phyloP scores from a whole-genome alignment of 2,888 invertebrate species.

The Cheilosia grossa region DNA sequence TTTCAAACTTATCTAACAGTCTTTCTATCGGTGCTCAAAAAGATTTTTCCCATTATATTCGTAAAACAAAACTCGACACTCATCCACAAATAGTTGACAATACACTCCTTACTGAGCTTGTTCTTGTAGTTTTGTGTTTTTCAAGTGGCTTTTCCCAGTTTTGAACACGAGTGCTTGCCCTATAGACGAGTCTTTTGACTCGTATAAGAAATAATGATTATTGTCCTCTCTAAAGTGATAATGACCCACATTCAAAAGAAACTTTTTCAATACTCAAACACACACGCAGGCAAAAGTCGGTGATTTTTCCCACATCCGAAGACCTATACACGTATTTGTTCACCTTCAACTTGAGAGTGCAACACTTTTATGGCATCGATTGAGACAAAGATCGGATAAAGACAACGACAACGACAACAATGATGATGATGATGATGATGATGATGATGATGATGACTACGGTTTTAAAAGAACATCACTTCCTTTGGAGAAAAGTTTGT shows the following conservation, averaged over 20 bases:
- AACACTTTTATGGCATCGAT: conserved; percentile 46
- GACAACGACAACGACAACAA: conserved; percentile 10
- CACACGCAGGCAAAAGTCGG: neutral
- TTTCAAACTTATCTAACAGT: conserved; percentile 55
- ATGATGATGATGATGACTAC: conserved; percentile 17
- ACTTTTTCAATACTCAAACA: conserved; percentile 11
- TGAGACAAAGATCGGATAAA: conserved; percentile 32
- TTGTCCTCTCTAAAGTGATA: conserved; percentile 65
- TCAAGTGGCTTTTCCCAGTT: conserved; percentile 64
- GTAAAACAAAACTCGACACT: conserved; percentile 25
- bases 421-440: conserved; percentile 12
- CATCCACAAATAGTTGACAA: conserved; percentile 42
- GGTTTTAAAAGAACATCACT: conserved; percentile 62
- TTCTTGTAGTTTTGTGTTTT: conserved; percentile 50
- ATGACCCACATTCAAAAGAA: conserved; percentile 67
- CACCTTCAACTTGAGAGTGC: conserved; percentile 63
- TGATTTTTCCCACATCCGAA: neutral
- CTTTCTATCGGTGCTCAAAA: conserved; percentile 53
- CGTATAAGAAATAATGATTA: conserved; percentile 53
- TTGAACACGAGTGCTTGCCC: conserved; percentile 55
- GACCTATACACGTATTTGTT: neutral
- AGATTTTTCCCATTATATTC: conserved; percentile 45
- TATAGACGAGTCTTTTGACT: conserved; percentile 38
- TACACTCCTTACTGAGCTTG: conserved; percentile 37
- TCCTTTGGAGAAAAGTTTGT: conserved; percentile 45